Base-by-base conservation (phyloP, 2,888 invertebrate species). In the Andrena flavipes region DNA sequence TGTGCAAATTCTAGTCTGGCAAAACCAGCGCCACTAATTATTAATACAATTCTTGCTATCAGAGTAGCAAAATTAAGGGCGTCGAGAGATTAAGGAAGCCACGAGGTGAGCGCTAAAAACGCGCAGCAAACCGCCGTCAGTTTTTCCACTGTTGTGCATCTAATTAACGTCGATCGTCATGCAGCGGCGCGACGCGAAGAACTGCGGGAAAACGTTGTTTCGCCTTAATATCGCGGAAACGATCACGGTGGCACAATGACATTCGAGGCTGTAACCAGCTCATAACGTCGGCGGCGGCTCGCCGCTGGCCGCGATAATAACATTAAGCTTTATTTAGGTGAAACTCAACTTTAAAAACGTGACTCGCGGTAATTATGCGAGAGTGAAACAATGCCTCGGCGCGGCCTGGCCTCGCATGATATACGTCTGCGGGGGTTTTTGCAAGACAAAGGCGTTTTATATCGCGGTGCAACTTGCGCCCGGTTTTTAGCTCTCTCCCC, bases 291-390 rank as follows among this genome's bases (percentile, higher is more conserved):
- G 76, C 72, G 70, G 71, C 76, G 86, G 84, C 78, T 88, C 84
- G 84, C 76, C 79, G 78, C 63, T 73, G 75, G 67, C 79, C 88
- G 89, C 84, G 89, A 89, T 92, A 92, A 93, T 92, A 92, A 91
- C 91, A 92, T 93, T 91, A 92, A 92, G 92, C 92, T 93, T 93
- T 92, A 93, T 93, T 93, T 93, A 90, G 91, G 91, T 90, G 91
- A 92, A 92, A 91, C 93, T 93, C 91, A 92, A 93, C 91, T 93
- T 92, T 91, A 91, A 93, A 56, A 93, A 92, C 92, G 91, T 90
- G 91, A 91, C 91, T 92, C 92, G 91, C 90, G 88, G 92, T 92
- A 93, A 93, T 93, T 92, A 93, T 93, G 92, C 92, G 90, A 91
- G 90, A 91, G 89, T 89, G 90, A 92, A 92, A 93, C 93, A 93